Conservation (phyloP, 1,140 invertebrate species). For the Elysia chlorotica region DNA sequence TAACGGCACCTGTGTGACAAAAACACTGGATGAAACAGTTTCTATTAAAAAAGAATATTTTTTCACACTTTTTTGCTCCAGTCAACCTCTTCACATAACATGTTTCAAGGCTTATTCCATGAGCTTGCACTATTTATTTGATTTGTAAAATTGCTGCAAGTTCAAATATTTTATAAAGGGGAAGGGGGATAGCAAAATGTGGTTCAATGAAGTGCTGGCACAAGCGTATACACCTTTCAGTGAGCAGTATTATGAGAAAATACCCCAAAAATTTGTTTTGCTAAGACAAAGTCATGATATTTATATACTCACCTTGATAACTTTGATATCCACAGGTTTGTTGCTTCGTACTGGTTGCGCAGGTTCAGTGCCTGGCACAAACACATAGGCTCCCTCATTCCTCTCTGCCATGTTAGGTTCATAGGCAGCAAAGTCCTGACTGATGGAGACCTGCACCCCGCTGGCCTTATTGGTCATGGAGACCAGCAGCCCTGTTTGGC, state of each 20-base stretch:
- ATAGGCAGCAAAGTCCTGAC: conserved; percentile 9
- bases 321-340: not conserved
- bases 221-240: too few relatives aligned
- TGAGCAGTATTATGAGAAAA: not conserved
- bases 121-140: too few relatives aligned
- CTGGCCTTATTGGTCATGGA: conserved; percentile 7
- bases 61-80: not conserved
- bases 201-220: too few relatives aligned
- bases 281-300: not conserved
- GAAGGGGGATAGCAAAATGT: too few relatives aligned
- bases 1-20: not conserved
- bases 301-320: conserved; percentile 6
- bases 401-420: not conserved
- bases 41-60: not conserved
- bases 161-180: too few relatives aligned
- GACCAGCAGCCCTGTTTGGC: not conserved
- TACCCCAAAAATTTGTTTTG: not conserved
- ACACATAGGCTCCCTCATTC: conserved; percentile 3
- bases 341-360: not conserved
- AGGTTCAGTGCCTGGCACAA: not conserved
- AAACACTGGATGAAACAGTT: not conserved
- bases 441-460: not conserved
- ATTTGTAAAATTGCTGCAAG: too few relatives aligned
- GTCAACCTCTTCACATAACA: too few relatives aligned
- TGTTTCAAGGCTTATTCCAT: too few relatives aligned